Evolutionary conservation across 2,888 invertebrate species (phyloP).

Genomic region (Ochropacha duplaris): DNA sequence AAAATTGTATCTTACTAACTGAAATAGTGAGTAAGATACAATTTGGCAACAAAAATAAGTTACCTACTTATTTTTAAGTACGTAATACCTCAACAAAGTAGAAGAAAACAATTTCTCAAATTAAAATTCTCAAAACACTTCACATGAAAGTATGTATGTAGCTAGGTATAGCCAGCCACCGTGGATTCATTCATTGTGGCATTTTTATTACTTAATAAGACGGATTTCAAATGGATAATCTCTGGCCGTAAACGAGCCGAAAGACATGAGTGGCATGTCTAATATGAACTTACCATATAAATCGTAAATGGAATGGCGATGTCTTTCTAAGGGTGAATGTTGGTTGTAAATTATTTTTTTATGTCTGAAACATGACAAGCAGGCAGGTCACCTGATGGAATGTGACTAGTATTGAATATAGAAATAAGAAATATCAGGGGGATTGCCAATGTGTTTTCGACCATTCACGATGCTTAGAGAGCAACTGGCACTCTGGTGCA

Average conservation of each 20-base stretch:
- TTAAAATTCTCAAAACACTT: constrained; percentile 60
- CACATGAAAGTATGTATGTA: constrained; percentile 48
- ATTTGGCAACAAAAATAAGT: too few relatives aligned
- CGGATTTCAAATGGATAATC: constrained; percentile 66
- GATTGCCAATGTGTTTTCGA: too few relatives aligned
- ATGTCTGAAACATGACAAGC: too few relatives aligned
- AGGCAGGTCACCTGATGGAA: too few relatives aligned
- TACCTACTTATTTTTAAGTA: too few relatives aligned
- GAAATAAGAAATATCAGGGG: too few relatives aligned
- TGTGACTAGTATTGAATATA: too few relatives aligned
- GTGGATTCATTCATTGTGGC: constrained; percentile 57
- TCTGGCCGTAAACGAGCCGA: constrained; percentile 56
- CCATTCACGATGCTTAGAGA: too few relatives aligned
- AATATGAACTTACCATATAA: constrained; percentile 55
- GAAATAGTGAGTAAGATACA: too few relatives aligned
- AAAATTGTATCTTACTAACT: too few relatives aligned
- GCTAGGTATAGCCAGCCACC: constrained; percentile 39
- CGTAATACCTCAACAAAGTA: constrained; percentile 9
- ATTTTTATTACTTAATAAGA: constrained; percentile 69
- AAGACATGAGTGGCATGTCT: constrained; percentile 56
- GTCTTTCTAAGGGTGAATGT: constrained; percentile 12
- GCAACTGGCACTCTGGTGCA: too few relatives aligned
- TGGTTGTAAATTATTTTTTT: neutral
- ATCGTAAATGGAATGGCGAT: constrained; percentile 29
- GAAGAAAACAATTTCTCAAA: constrained; percentile 47